Evolutionary conservation across 2,113 vertebrate species (phyloP).

Genomic region (Aplodontia rufa): DNA sequence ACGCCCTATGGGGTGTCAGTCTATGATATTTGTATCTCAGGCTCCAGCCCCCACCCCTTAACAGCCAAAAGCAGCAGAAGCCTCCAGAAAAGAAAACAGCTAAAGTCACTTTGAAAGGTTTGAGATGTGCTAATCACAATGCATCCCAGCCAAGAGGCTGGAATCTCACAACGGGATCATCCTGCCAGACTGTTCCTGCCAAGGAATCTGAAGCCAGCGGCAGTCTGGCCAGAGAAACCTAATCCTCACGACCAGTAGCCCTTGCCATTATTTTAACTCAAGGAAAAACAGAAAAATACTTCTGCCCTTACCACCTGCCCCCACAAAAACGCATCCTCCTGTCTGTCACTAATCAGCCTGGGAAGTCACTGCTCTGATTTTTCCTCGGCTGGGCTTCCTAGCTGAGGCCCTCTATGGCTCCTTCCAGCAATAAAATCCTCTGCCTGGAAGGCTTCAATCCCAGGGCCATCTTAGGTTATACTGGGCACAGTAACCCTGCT

Average conservation of each 20-base stretch:
- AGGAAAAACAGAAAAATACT: slow-evolving; percentile 56
- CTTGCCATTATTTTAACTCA: neutral
- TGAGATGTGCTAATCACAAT: slow-evolving; percentile 68
- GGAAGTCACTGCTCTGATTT: neutral
- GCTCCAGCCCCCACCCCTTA: slow-evolving; percentile 50
- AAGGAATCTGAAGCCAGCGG: neutral
- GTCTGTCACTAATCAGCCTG: neutral
- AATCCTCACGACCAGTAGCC: neutral
- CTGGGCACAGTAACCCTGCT: neutral
- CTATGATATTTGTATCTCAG: slow-evolving; percentile 59
- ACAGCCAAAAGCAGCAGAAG: slow-evolving; percentile 64
- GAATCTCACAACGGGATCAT: slow-evolving; percentile 52
- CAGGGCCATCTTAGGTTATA: neutral
- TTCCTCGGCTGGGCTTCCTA: neutral
- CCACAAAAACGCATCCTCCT: neutral
- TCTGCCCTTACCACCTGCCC: neutral
- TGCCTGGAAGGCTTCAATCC: neutral
- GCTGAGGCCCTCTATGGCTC: neutral
- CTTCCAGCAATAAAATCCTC: slow-evolving; percentile 15
- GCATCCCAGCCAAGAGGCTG: slow-evolving; percentile 66
- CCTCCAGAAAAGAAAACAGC: slow-evolving; percentile 72
- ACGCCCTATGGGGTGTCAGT: slow-evolving; percentile 66
- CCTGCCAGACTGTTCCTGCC: slow-evolving; percentile 23
- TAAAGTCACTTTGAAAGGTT: slow-evolving; percentile 71
- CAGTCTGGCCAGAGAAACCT: slow-evolving; percentile 41